Evolutionary conservation across 2,113 vertebrate species (phyloP).

Genomic region (Nerophis ophidion): DNA sequence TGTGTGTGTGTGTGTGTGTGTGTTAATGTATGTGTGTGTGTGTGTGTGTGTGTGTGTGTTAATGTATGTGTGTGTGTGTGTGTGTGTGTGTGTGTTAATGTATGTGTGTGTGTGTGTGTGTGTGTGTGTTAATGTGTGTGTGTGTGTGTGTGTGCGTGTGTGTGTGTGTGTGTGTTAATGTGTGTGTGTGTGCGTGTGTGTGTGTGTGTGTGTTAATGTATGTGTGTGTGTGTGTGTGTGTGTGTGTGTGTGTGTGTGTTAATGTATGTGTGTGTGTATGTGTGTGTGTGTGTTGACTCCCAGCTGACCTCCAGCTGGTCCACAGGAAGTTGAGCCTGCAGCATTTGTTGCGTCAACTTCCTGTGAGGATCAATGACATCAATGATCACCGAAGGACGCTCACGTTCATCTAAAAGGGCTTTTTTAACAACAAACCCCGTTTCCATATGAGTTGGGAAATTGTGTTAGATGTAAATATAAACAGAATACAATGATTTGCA

Average conservation of each 20-base stretch:
- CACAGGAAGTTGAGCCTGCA: background rate
- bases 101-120: constrained; percentile 6
- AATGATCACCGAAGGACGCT: no score
- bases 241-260: no score
- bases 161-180: constrained; percentile 10
- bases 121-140: constrained; percentile 6
- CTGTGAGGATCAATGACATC: no score
- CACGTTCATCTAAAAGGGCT: no score
- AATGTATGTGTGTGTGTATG: background rate
- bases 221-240: constrained; percentile 9
- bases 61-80: constrained; percentile 6
- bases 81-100: constrained; percentile 7
- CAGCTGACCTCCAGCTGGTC: background rate
- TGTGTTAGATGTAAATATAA: no score
- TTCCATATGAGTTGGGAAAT: no score
- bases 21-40: constrained; percentile 6
- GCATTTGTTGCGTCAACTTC: no score
- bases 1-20: constrained; percentile 6
- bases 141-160: constrained; percentile 6
- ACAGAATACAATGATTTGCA: no score
- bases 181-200: constrained; percentile 4
- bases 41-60: constrained; percentile 5
- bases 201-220: no score
- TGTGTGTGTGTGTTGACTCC: background rate
- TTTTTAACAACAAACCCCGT: no score